phyloP scores from a whole-genome alignment of 2,113 vertebrate genomes.

The Bubo blakistoni region DNA sequence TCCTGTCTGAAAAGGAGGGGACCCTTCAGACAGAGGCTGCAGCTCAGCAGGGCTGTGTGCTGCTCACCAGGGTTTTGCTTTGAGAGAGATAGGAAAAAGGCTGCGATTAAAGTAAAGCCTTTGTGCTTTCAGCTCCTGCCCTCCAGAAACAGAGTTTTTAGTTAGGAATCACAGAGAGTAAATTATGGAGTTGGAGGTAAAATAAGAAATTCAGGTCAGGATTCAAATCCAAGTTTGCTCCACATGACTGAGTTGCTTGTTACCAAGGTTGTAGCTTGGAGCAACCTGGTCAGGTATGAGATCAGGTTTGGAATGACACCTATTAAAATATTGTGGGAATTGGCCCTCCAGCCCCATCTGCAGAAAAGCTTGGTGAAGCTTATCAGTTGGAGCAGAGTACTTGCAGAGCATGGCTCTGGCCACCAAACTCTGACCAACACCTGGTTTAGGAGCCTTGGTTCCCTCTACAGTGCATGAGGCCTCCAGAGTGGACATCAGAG shows the following conservation, averaged over 20 bases:
- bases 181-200: neutral
- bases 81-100: neutral
- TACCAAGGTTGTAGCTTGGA: neutral
- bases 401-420: fast-evolving
- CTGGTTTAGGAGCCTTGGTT: neutral
- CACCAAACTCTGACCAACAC: neutral
- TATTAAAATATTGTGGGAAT: neutral
- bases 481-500: neutral
- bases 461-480: fast-evolving
- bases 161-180: neutral
- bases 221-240: neutral
- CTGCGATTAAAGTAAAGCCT: constrained; percentile 11
- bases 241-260: neutral
- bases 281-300: neutral
- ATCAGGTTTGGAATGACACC: neutral
- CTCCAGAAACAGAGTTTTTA: constrained; percentile 27
- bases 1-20: constrained; percentile 40
- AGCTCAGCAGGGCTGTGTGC: constrained; percentile 19
- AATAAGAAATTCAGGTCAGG: neutral
- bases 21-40: constrained; percentile 21
- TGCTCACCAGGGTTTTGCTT: constrained; percentile 4
- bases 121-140: constrained; percentile 23
- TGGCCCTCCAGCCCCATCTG: neutral
- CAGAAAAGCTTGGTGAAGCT: neutral
- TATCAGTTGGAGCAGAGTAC: fast-evolving